A percentile compares a stretch with the other conserved stretches of the same genome.
phyloP scores from a whole-genome alignment of 2,113 vertebrate species.

The Grallaria varia region DNA sequence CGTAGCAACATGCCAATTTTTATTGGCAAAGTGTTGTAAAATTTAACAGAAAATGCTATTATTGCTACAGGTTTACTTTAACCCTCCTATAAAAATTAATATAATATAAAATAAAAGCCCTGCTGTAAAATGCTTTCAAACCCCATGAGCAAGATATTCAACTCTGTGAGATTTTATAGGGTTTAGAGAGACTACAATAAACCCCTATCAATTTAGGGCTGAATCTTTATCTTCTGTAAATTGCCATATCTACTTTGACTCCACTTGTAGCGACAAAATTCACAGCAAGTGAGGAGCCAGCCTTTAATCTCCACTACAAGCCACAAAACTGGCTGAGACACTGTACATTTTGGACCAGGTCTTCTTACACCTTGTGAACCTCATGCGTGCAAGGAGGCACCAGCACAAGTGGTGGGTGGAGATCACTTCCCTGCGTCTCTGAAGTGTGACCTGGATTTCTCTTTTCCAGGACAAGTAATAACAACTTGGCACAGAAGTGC shows the following conservation, averaged over 20 bases:
- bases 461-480: background rate
- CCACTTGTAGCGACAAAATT: background rate
- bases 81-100: conserved; percentile 23
- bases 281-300: background rate
- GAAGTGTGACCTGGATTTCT: background rate
- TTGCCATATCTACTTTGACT: background rate
- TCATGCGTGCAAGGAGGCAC: accelerated
- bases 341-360: background rate
- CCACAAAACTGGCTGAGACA: background rate
- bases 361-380: background rate
- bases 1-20: background rate
- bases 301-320: background rate
- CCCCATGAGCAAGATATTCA: background rate
- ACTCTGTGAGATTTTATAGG: conserved; percentile 14
- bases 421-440: background rate
- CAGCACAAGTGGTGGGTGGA: background rate
- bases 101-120: background rate
- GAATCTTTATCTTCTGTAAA: background rate
- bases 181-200: background rate
- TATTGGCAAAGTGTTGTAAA: background rate
- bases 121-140: background rate
- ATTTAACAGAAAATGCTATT: conserved; percentile 30
- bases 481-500: background rate
- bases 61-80: background rate
- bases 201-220: background rate